Percentiles rank a stretch among this genome's conserved stretches.
Evolutionary conservation across 2,888 invertebrate genomes (phyloP).

Genomic region (Limenitis camilla): DNA sequence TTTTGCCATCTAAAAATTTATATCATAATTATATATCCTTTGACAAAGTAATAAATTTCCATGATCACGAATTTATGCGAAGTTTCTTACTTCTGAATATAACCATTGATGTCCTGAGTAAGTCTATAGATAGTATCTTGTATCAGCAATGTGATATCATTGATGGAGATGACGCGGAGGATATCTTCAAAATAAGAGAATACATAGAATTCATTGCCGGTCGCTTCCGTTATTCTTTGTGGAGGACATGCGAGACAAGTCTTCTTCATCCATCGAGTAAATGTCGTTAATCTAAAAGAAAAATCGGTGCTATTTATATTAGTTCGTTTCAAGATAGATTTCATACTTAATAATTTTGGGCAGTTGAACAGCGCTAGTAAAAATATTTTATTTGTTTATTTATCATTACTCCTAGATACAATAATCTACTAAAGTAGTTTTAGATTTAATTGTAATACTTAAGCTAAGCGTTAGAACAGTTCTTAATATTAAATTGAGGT

Average conservation of each 20-base stretch:
- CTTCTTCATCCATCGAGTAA: constrained; percentile 90
- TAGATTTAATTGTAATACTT: too few species aligned
- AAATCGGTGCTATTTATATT: not conserved
- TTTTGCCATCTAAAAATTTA: constrained; percentile 77
- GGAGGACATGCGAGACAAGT: constrained; percentile 84
- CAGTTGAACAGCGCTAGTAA: too few species aligned
- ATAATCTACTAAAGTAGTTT: too few species aligned
- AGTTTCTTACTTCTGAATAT: constrained; percentile 70
- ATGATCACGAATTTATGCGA: not conserved
- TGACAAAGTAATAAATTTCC: not conserved
- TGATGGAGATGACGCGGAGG: constrained; percentile 79
- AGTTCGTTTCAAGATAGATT: too few species aligned
- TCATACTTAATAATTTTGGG: too few species aligned
- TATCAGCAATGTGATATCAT: constrained; percentile 77
- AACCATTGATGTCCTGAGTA: constrained; percentile 77
- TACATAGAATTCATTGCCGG: constrained; percentile 70
- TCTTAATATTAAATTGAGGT: too few species aligned
- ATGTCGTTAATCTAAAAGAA: constrained; percentile 76
- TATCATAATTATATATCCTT: not conserved
- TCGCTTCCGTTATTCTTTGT: constrained; percentile 72
- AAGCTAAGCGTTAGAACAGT: too few species aligned
- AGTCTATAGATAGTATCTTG: constrained; percentile 80
- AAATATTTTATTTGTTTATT: too few species aligned
- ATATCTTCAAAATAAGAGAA: constrained; percentile 89
- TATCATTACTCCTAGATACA: too few species aligned